Conservation (phyloP, 2,797 vertebrate species). For the Megalops cyprinoides region DNA sequence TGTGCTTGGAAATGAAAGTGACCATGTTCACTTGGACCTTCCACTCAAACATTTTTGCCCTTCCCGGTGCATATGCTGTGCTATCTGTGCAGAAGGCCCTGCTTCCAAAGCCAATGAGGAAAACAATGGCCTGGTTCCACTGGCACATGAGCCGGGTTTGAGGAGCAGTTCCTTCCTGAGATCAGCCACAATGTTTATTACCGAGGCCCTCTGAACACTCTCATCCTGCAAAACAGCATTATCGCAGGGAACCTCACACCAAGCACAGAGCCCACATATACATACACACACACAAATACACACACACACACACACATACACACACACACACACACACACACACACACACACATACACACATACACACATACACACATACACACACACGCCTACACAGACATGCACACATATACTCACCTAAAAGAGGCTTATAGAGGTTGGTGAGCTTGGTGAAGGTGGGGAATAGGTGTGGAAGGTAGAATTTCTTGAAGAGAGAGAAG, state of each 20-base stretch:
- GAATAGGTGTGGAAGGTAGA: constrained; percentile 96
- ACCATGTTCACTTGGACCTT: neutral
- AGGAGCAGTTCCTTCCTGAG: neutral
- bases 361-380: neutral
- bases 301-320: neutral
- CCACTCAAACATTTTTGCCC: neutral
- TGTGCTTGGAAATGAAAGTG: neutral
- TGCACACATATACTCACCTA: constrained; percentile 77
- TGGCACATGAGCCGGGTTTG: neutral
- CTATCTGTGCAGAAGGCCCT: neutral
- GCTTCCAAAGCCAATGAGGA: neutral
- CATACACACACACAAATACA: neutral
- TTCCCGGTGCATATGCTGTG: neutral
- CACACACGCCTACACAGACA: constrained; percentile 21
- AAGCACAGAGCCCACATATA: neutral
- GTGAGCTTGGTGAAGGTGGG: constrained; percentile 95
- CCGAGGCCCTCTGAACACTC: neutral
- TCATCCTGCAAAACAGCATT: neutral
- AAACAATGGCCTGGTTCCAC: neutral
- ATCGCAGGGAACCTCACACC: neutral
- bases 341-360: neutral
- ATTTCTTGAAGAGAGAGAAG: constrained; percentile 96
- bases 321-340: neutral
- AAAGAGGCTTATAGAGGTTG: constrained; percentile 96
- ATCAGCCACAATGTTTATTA: neutral